These are phyloP conservation scores for Amaurobius ferox DNA, from an alignment of 2,888 invertebrate species.

Conservation along the genomic window DNA sequence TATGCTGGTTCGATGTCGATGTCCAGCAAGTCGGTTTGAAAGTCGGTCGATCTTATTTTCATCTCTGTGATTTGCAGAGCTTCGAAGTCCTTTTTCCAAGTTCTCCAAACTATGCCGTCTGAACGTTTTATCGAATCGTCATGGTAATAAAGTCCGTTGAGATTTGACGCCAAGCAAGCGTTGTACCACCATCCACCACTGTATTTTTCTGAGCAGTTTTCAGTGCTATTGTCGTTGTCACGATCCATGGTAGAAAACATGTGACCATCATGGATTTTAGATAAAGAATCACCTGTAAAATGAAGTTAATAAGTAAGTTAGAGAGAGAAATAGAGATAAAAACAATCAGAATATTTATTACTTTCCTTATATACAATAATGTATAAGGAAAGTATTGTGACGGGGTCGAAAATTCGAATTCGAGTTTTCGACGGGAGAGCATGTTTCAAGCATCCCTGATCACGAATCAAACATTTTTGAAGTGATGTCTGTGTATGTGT, in stretches of 20 bases:
- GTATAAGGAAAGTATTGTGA: too few relatives aligned
- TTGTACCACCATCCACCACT: constrained; percentile 72
- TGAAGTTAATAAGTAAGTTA: too few relatives aligned
- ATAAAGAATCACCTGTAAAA: constrained; percentile 55
- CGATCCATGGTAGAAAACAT: constrained; percentile 66
- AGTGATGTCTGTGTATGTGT: too few relatives aligned
- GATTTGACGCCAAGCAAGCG: constrained; percentile 61
- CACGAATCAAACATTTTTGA: too few relatives aligned
- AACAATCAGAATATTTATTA: too few relatives aligned
- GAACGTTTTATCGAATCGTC: background rate
- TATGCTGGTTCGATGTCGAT: constrained; percentile 51
- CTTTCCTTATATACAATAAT: too few relatives aligned
- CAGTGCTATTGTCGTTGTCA: constrained; percentile 58
- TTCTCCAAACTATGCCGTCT: constrained; percentile 39
- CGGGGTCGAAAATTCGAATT: too few relatives aligned
- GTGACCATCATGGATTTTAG: constrained; percentile 32
- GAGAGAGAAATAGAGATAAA: too few relatives aligned
- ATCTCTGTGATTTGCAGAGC: constrained; percentile 40
- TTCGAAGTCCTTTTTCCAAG: constrained; percentile 29
- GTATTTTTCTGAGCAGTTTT: constrained; percentile 31
- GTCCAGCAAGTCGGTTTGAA: constrained; percentile 27
- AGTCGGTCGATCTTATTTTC: constrained; percentile 54
- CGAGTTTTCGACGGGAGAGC: too few relatives aligned
- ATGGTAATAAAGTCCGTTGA: constrained; percentile 58
- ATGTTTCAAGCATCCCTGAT: too few relatives aligned